Evolutionary conservation across 1,140 invertebrate species (phyloP), one percentile per base, ranked within the genome.

Genomic region (Hycleus phaleratus): DNA sequence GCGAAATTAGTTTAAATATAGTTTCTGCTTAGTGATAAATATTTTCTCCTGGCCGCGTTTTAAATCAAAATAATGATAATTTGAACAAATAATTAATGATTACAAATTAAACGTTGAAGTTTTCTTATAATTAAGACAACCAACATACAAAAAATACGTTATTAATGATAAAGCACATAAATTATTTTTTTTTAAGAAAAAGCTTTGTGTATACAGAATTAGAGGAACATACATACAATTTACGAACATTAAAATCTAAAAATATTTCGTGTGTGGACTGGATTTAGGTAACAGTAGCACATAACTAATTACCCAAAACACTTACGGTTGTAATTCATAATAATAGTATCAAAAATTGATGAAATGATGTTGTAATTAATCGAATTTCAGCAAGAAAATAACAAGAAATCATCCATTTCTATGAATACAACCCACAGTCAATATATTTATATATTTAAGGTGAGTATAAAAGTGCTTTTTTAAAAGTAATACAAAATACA

Each of bases 391-490:
- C 51, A 53, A 53, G 45, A 49, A 47, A 49, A 53, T 46, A 46
- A 53, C 45, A 52, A 46, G 24, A 52, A 42, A 38, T 24, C 18
- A 12, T 32, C 42, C 43, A 46, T 26, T 10, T 32, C 12, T 53
- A 53, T 53, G 51, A 53, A 25, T 53, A 53, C 51, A 46, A 53
- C 51, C 51, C 10, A 53, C 46, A 53, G 51, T 53, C 51, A 53
- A 45, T 52, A 52, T 43, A 18, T 43, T 52, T 18, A 52, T 52
- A 53, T 45, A 32, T 32, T 32, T 32, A 5, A 32, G 32, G 39
- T 49, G 49, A 61, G 60, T 62, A 62, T 62, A 62, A 62, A 62
- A 62, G 60, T 62, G 60, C 60, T 61, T 7, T 32, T 60, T 61
- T 53, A 58, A 61, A 61, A 58, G 60, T 61, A 61, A 59, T 62